phyloP scores from a whole-genome alignment of 2,113 vertebrate genomes.

The Anhinga rufa region DNA sequence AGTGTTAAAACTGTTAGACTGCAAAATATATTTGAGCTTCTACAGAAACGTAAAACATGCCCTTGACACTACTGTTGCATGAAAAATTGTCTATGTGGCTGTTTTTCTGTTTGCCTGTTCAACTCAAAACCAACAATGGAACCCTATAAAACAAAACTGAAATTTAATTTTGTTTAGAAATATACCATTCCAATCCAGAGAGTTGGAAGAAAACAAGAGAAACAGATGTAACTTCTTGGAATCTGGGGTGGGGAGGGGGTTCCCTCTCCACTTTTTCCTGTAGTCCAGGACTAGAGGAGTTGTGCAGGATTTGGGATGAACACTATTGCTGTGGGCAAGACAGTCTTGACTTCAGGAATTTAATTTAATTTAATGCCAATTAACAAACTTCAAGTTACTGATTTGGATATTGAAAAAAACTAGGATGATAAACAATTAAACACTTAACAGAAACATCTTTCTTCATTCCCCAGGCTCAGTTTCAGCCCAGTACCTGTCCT shows the following conservation, averaged over 20 bases:
- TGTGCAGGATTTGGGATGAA: not conserved
- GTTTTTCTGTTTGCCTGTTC: not conserved
- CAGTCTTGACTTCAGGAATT: not conserved
- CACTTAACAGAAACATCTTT: not conserved
- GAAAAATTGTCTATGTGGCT: not conserved
- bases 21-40: not conserved
- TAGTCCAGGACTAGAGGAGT: not conserved
- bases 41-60: not conserved
- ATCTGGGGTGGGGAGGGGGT: not conserved
- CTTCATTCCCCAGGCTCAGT: not conserved
- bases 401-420: not conserved
- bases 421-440: not conserved
- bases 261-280: not conserved
- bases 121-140: not conserved
- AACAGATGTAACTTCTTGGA: not conserved
- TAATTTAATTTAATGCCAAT: not conserved
- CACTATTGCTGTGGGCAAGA: not conserved
- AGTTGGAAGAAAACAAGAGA: not conserved
- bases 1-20: not conserved
- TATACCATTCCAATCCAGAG: not conserved
- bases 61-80: not conserved
- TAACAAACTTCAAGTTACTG: not conserved
- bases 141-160: not conserved
- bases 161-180: not conserved
- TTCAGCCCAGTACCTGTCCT: not conserved